Base-by-base conservation (phyloP, 2,797 vertebrate genomes). In the Danio aesculapii region DNA sequence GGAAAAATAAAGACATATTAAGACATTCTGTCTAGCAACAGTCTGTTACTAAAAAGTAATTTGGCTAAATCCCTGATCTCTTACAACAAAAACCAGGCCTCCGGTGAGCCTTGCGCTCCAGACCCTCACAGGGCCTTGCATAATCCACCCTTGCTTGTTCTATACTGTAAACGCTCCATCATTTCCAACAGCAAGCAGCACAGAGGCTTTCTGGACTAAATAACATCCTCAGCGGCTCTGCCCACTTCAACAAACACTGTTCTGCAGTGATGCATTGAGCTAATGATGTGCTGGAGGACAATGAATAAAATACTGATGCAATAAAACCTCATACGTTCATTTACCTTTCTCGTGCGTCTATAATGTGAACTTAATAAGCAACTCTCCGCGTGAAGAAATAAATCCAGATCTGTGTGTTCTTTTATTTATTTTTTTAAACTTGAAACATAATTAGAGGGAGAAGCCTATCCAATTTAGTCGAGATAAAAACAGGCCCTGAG, bases 351-450 rank as follows among this genome's bases (percentile, higher is more conserved):
- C 11, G 21, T 57, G 50, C 12, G 52, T 62, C 53, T 68, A 19
- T 71, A 81, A 84, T 81, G 43, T 52, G 78, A 72, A 73, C 30
- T 81, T 77, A 81, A 84, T 77, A 64, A 84, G 73, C 62, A 66
- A 67, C 57, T 59, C 14, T 66, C n/a, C 4, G 16, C 19, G 46
- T 41, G 53, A 75, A 69, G 47, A 78, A 77, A 82, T 70, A 75
- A 69, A 62, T 63, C 66, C 52, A 71, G 55, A 83, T 67, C 39
- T 10, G 10, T 11, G 16, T 43, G 30, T 21, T 12, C 21, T 46
- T 57, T 39, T 6, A 49, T 47, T 21, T 47, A 7, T 2, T 14
- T 14, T 53, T 77, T 50, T 39, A 41, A 1, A 16, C 62, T 49
- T 67, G 61, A 81, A 81, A 81, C 62, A 74, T 41, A 67, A 81